Percentiles rank a stretch among this genome's conserved stretches.
phyloP scores from a whole-genome alignment of 2,113 vertebrate species.

The Oncorhynchus nerka region DNA sequence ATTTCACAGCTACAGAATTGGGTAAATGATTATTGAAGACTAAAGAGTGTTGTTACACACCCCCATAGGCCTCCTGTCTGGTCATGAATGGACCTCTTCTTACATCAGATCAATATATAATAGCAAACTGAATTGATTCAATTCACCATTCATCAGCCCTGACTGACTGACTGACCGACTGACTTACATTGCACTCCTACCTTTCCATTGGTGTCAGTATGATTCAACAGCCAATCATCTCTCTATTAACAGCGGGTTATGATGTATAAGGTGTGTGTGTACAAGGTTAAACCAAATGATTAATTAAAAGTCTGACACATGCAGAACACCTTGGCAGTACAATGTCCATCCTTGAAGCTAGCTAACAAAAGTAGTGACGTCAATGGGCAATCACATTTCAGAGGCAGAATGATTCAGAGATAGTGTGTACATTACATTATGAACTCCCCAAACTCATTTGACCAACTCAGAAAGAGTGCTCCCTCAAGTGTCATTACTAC shows the following conservation, averaged over 20 bases:
- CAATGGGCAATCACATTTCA: conserved; percentile 18
- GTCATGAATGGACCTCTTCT: too few relatives aligned
- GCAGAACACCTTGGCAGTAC: background rate
- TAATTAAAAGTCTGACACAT: background rate
- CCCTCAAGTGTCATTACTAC: conserved; percentile 39
- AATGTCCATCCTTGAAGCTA: conserved; percentile 23
- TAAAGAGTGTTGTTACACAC: too few relatives aligned
- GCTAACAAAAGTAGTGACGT: conserved; percentile 17
- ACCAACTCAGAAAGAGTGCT: conserved; percentile 42
- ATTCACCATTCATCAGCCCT: too few relatives aligned
- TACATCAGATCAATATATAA: too few relatives aligned
- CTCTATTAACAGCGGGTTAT: background rate
- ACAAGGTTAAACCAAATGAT: background rate
- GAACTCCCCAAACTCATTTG: conserved; percentile 42
- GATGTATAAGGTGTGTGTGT: background rate
- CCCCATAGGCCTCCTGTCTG: too few relatives aligned
- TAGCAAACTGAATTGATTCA: too few relatives aligned
- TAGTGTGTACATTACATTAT: conserved; percentile 43
- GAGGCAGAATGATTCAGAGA: conserved; percentile 25
- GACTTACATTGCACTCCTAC: background rate
- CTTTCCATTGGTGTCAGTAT: background rate
- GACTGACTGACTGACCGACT: too few relatives aligned
- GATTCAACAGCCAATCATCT: background rate
- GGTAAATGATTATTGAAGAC: too few relatives aligned
- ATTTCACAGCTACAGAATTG: too few relatives aligned